Evolutionary conservation across 2,888 invertebrate species (phyloP), one percentile per base, ranked within the genome.

Genomic region (Agriopis aurantiaria): DNA sequence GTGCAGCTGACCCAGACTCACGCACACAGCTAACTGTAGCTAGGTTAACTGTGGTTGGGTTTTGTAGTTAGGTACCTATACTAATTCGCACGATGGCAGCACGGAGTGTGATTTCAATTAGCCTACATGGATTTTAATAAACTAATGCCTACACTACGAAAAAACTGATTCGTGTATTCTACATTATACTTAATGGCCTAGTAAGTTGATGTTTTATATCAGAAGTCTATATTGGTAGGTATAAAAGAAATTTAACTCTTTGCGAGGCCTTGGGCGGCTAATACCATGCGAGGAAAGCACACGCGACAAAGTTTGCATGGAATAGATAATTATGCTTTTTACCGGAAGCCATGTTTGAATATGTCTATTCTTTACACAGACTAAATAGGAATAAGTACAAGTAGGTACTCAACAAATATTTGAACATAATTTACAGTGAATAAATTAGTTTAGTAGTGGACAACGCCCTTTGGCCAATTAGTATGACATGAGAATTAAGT

Each of bases 221-320:
- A 14, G 14, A 56, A 11, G 33, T 33, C 33, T 33, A 33, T 41
- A 43, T 1, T 5, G 9, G 9, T 33, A 53, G 3, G 65, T 61
- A 58, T 68, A 64, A 66, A 65, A 61, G 62, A 72, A 63, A 72
- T 69, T 69, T 60, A 62, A 73, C 63, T 69, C 70, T 60, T 62
- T 53, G 66, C 62, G 45, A 55, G 72, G 72, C 76, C 71, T 73
- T 75, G 66, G 61, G 45, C 63, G 23, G 40, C 33, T 66, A 63
- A 63, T 48, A 56, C 55, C 63, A 68, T 69, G 67, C 62, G 43
- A 55, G 61, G 68, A 69, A 72, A 45, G 33, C 64, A 65, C 76
- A 76, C 76, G 76, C 76, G 68, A 76, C 75, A 65, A 68, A 51
- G 41, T 59, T 74, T 63, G 71, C 73, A 73, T 75, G 75, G 71